Percentiles rank a stretch among this genome's conserved stretches.
Evolutionary conservation across 2,797 vertebrate species (phyloP).

Genomic region (Ctenosaura bakeri): DNA sequence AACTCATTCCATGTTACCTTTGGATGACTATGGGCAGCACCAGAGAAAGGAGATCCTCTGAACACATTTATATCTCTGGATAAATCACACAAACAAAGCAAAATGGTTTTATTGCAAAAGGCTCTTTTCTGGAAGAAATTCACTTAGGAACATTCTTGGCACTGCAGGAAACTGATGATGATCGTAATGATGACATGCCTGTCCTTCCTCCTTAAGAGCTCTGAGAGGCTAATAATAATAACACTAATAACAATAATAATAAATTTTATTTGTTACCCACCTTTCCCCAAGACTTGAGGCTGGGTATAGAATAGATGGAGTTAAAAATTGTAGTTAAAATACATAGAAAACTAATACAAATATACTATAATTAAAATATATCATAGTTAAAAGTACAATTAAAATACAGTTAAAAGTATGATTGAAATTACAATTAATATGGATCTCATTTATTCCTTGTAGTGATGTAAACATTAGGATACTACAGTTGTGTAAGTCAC

Average conservation of each 20-base stretch:
- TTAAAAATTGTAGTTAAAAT: too few relatives aligned
- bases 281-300: too few relatives aligned
- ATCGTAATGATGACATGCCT: too few relatives aligned
- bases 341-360: too few relatives aligned
- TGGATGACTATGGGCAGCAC: neutral
- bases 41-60: neutral
- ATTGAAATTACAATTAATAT: neutral
- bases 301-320: too few relatives aligned
- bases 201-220: neutral
- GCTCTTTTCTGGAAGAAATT: conserved; percentile 71
- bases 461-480: conserved; percentile 35
- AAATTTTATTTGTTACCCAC: too few relatives aligned
- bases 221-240: neutral
- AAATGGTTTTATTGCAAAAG: conserved; percentile 48
- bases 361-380: too few relatives aligned
- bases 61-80: neutral
- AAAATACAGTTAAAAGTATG: too few relatives aligned
- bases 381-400: too few relatives aligned
- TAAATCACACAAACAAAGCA: neutral
- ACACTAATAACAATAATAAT: too few relatives aligned
- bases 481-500: neutral
- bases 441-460: conserved; percentile 12
- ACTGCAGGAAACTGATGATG: conserved; percentile 52
- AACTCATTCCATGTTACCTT: neutral
- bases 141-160: conserved; percentile 75